Evolutionary conservation across 2,888 invertebrate genomes (phyloP).

Genomic region (Heliconius ismenius): DNA sequence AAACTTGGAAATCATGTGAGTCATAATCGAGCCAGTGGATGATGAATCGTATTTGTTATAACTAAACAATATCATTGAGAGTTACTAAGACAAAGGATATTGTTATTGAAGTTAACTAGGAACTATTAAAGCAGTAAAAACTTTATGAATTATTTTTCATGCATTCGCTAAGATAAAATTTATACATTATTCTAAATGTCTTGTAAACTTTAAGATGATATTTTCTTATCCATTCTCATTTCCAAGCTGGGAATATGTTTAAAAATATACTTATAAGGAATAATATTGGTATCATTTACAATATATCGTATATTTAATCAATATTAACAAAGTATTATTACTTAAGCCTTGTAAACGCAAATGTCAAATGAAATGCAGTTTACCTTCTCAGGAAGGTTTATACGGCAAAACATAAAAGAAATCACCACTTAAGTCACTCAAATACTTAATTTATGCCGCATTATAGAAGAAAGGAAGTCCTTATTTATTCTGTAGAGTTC

Average conservation of each 20-base stretch:
- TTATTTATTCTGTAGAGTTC: background rate
- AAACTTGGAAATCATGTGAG: slow-evolving; percentile 6
- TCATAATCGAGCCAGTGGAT: slow-evolving; percentile 11
- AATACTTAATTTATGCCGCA: slow-evolving; percentile 1
- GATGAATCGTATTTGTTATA: slow-evolving; percentile 14
- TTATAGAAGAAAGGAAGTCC: background rate
- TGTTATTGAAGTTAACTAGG: slow-evolving; percentile 14
- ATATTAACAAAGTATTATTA: slow-evolving; percentile 28
- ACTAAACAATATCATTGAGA: slow-evolving; percentile 23
- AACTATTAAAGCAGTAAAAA: slow-evolving; percentile 4
- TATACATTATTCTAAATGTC: background rate
- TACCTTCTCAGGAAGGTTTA: slow-evolving; percentile 39
- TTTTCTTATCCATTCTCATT: background rate
- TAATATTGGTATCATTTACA: background rate
- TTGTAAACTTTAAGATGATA: background rate
- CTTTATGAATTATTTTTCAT: background rate
- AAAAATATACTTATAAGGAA: background rate
- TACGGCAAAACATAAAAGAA: slow-evolving; percentile 21
- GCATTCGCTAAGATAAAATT: background rate
- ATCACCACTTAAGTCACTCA: slow-evolving; percentile 3
- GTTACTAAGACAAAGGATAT: slow-evolving; percentile 21
- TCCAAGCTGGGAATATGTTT: background rate
- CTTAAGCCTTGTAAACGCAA: slow-evolving; percentile 35
- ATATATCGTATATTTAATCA: slow-evolving; percentile 11
- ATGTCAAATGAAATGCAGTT: slow-evolving; percentile 42